Conservation (phyloP, 2,888 invertebrate species). For the Notodonta ziczac region DNA sequence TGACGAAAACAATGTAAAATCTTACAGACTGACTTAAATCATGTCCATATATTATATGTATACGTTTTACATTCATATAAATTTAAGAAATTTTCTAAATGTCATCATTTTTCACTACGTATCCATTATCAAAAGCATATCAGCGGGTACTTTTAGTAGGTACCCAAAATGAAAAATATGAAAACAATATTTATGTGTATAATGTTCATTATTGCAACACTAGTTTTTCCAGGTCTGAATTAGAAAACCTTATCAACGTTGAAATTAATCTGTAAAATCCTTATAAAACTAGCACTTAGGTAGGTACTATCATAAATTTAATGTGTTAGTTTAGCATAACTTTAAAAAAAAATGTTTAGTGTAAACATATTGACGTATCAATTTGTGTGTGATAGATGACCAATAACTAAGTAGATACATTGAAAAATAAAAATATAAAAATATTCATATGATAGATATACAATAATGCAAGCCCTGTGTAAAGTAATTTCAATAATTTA, state of each 20-base stretch:
- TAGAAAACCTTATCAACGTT: not conserved
- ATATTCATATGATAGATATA: slow-evolving; percentile 26
- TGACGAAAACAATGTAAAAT: slow-evolving; percentile 52
- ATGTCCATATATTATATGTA: slow-evolving; percentile 56
- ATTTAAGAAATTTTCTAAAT: slow-evolving; percentile 31
- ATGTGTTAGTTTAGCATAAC: not conserved
- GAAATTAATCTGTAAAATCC: not conserved
- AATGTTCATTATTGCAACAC: too few species aligned
- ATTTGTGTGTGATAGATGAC: slow-evolving; percentile 79
- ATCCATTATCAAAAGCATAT: not conserved
- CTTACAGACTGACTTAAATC: slow-evolving; percentile 60
- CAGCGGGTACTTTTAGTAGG: not conserved
- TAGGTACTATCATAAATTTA: too few species aligned
- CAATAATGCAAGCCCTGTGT: slow-evolving; percentile 13
- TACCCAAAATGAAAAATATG: not conserved
- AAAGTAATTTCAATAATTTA: slow-evolving; percentile 4
- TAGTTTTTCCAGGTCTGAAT: too few species aligned
- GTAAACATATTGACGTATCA: slow-evolving; percentile 56
- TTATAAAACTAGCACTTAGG: not conserved
- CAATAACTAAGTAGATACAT: slow-evolving; percentile 63
- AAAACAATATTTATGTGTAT: too few species aligned
- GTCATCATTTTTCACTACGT: not conserved
- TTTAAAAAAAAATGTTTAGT: slow-evolving; percentile 13
- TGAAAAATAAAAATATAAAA: slow-evolving; percentile 32
- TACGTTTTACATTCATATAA: slow-evolving; percentile 55